phyloP scores from a whole-genome alignment of 30 jellyfish, hydroid and myxozoan species.

The Morbakka virulenta region DNA sequence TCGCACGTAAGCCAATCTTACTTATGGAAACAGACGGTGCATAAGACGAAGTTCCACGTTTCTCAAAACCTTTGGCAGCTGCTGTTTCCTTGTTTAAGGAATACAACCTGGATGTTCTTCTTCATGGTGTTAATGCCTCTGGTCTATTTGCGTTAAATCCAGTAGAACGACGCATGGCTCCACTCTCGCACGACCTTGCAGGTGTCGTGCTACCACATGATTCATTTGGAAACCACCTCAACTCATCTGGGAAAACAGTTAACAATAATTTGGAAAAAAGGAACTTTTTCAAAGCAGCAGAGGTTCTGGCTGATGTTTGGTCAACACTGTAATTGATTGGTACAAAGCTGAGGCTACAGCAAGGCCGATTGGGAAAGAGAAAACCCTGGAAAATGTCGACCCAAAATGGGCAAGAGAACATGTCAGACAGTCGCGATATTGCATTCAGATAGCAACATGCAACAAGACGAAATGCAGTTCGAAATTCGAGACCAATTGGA shows the following conservation, averaged over 20 bases:
- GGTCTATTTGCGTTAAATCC: conserved; percentile 28
- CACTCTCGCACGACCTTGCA: conserved; percentile 10
- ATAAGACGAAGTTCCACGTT: conserved; percentile 13
- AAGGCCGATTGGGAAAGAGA: too few species aligned
- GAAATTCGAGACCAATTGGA: too few species aligned
- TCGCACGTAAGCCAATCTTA: not conserved
- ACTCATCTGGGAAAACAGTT: not conserved
- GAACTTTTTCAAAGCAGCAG: too few species aligned
- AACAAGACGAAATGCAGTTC: too few species aligned
- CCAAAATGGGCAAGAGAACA: too few species aligned
- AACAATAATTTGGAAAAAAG: not conserved
- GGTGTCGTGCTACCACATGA: conserved; percentile 16
- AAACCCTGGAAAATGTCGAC: too few species aligned
- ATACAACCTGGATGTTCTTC: not conserved
- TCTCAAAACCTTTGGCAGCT: conserved; percentile 2
- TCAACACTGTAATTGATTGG: too few species aligned
- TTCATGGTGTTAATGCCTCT: conserved; percentile 21
- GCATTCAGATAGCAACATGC: too few species aligned
- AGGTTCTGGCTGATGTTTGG: too few species aligned
- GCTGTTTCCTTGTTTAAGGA: not conserved
- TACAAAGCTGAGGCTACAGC: too few species aligned
- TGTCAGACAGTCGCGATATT: too few species aligned
- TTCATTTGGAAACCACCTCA: conserved; percentile 12
- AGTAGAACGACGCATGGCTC: conserved; percentile 26
- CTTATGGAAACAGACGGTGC: conserved; percentile 10